These are phyloP conservation scores for Willisornis vidua DNA, from an alignment of 2,113 vertebrate species.

Conservation along the genomic window DNA sequence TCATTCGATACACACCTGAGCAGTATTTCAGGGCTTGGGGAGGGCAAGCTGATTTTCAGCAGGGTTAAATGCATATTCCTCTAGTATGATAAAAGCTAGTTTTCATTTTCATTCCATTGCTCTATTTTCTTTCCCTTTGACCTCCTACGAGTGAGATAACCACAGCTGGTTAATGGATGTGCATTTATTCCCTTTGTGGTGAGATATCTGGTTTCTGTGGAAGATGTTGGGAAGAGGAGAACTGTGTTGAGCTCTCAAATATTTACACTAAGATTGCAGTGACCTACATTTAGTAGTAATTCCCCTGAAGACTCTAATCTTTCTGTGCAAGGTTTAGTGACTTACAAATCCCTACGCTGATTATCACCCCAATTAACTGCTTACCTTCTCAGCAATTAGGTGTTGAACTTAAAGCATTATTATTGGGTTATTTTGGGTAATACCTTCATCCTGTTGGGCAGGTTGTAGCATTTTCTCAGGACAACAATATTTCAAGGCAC, in stretches of 20 bases:
- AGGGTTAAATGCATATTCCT: not conserved
- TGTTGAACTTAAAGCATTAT: not conserved
- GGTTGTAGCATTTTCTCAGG: not conserved
- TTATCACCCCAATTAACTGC: slow-evolving; percentile 49
- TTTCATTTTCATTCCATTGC: not conserved
- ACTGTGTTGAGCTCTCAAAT: not conserved
- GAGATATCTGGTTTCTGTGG: not conserved
- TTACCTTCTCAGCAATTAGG: slow-evolving; percentile 15
- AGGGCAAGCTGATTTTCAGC: not conserved
- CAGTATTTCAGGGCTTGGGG: not conserved
- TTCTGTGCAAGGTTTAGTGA: not conserved
- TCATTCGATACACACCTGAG: not conserved
- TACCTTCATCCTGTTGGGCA: not conserved
- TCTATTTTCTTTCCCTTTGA: not conserved
- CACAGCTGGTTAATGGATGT: not conserved
- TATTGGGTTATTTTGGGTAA: not conserved
- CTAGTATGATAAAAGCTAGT: not conserved
- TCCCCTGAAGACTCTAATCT: slow-evolving; percentile 32
- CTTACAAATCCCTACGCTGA: slow-evolving; percentile 8
- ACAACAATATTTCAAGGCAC: not conserved
- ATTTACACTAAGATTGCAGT: slow-evolving; percentile 26
- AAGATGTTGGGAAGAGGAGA: not conserved
- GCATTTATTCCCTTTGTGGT: not conserved
- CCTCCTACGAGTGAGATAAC: not conserved
- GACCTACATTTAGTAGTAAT: slow-evolving; percentile 55